Conservation (phyloP, 2,797 vertebrate species). For the Smutsia gigantea region DNA sequence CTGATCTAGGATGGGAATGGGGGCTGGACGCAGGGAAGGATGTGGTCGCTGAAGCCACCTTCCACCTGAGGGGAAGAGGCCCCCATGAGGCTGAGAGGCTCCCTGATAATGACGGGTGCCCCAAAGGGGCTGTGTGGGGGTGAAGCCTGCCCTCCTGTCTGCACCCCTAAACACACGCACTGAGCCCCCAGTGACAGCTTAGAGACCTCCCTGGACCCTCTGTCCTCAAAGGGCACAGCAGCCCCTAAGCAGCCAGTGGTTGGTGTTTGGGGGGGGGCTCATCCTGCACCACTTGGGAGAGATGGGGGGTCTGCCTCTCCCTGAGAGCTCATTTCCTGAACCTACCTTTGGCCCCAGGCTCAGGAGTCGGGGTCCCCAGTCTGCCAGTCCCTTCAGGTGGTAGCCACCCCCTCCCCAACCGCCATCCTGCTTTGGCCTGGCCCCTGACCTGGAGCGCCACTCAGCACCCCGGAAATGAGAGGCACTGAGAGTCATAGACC, state of each 20-base stretch:
- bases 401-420: neutral
- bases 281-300: neutral
- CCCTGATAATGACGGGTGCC: neutral
- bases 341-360: neutral
- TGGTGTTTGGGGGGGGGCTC: neutral
- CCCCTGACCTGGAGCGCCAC: rapidly evolving
- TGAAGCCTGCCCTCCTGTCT: neutral
- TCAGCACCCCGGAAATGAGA: neutral
- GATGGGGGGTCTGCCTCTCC: no score
- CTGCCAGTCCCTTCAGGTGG: neutral
- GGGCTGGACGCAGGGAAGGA: rapidly evolving
- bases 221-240: neutral
- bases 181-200: neutral
- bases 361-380: neutral
- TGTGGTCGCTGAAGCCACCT: rapidly evolving
- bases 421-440: neutral
- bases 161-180: neutral
- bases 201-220: neutral
- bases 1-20: no score
- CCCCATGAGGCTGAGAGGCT: neutral
- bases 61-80: rapidly evolving
- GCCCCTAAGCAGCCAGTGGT: neutral
- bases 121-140: neutral
- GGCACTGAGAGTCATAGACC: neutral
- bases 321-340: neutral